phyloP scores from a whole-genome alignment of 1,140 invertebrate species.

The Globodera ellingtonae region DNA sequence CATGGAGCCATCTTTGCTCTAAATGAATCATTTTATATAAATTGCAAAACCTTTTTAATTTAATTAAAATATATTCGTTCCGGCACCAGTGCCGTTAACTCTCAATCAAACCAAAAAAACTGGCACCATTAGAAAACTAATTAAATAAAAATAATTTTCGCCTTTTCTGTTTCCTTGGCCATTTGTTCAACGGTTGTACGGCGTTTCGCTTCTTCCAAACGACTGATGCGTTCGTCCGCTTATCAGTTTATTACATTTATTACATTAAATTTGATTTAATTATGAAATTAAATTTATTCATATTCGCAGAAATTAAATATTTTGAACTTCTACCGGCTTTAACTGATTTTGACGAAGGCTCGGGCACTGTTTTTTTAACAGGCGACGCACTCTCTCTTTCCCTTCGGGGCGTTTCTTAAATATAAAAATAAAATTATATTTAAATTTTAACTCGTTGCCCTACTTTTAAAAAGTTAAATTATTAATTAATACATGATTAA shows the following conservation, averaged over 20 bases:
- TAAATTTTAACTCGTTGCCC: background rate
- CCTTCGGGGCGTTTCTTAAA: background rate
- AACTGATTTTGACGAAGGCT: background rate
- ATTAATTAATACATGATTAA: background rate
- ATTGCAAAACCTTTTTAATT: background rate
- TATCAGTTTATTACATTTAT: background rate
- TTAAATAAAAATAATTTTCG: background rate
- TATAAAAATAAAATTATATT: too few species aligned
- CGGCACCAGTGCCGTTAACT: too few species aligned
- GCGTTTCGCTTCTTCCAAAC: slow-evolving; percentile 13
- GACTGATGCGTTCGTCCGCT: slow-evolving; percentile 4
- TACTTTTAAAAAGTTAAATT: too few species aligned
- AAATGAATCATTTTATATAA: background rate
- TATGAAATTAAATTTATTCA: background rate
- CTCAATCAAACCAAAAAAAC: background rate
- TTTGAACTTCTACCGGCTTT: background rate
- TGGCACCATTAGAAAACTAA: background rate
- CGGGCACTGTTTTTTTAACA: background rate
- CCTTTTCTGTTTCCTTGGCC: slow-evolving; percentile 22
- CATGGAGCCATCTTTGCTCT: background rate
- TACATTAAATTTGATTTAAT: too few species aligned
- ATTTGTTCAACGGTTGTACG: slow-evolving; percentile 25
- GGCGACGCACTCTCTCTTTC: background rate
- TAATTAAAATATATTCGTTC: background rate
- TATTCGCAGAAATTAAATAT: background rate